Conservation (phyloP, 2,113 vertebrate species). For the Coreoperca whiteheadi region DNA sequence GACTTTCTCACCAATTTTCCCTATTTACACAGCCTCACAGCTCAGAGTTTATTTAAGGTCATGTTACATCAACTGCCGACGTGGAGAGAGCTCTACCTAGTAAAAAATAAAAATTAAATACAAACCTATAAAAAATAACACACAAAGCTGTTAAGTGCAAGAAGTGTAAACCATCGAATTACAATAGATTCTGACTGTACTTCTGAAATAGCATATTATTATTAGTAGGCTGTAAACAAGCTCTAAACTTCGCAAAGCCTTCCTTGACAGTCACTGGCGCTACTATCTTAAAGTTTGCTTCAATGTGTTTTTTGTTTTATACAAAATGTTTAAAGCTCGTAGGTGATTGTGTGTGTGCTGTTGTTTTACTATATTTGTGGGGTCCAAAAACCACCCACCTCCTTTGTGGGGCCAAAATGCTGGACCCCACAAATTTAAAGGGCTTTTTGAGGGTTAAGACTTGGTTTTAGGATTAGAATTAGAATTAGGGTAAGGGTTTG, state of each 20-base stretch:
- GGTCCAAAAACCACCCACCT: too few species aligned
- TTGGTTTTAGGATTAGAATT: too few species aligned
- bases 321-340: conserved; percentile 1
- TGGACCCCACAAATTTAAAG: too few species aligned
- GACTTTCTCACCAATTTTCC: background rate
- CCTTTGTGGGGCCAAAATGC: too few species aligned
- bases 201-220: background rate
- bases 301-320: conserved; percentile 1
- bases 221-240: background rate
- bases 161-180: background rate
- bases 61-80: background rate
- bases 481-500: too few species aligned
- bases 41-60: background rate
- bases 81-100: background rate
- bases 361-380: too few species aligned
- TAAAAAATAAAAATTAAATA: background rate
- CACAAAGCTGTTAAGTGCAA: background rate
- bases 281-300: background rate
- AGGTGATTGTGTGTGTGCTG: background rate
- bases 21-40: background rate
- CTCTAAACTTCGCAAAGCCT: too few species aligned
- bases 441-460: too few species aligned
- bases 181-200: background rate
- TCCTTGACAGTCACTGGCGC: conserved; percentile 12
- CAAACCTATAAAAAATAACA: background rate